Evolutionary conservation across 2,888 invertebrate species (phyloP).

Genomic region (Andrena chrysosceles): DNA sequence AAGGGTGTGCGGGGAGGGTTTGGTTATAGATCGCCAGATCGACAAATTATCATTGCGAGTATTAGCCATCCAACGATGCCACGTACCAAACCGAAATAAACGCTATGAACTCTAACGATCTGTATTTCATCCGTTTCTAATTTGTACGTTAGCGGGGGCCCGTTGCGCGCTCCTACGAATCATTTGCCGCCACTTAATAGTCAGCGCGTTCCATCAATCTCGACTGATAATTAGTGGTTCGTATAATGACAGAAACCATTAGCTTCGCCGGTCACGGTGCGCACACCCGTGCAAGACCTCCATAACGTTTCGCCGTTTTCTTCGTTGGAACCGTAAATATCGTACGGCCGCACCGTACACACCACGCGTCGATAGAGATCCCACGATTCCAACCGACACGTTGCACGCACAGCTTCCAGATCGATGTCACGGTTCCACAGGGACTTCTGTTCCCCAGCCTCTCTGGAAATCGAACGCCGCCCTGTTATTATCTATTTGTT

Average conservation of each 20-base stretch:
- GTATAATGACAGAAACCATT: constrained; percentile 70
- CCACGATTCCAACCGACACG: not conserved
- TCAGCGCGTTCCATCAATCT: constrained; percentile 71
- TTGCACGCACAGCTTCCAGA: not conserved
- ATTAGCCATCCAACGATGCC: constrained; percentile 36
- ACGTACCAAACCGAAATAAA: constrained; percentile 43
- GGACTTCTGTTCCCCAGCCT: not conserved
- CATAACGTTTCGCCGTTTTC: constrained; percentile 21
- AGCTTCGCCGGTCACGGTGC: constrained; percentile 61
- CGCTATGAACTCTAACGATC: constrained; percentile 59
- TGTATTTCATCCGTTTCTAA: constrained; percentile 67
- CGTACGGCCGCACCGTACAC: not conserved
- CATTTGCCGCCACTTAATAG: constrained; percentile 66
- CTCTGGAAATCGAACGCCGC: not conserved
- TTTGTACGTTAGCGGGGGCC: constrained; percentile 55
- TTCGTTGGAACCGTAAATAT: not conserved
- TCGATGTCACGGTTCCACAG: constrained; percentile 9
- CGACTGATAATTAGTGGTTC: constrained; percentile 70
- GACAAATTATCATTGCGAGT: too few species aligned
- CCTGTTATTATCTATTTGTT: constrained; percentile 20
- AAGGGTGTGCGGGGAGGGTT: not conserved
- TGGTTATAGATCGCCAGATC: too few species aligned
- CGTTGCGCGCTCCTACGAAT: constrained; percentile 24
- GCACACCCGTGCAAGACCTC: constrained; percentile 28
- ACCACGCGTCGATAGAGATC: too few species aligned